Evolutionary conservation across 30 jellyfish, hydroid and myxozoan species (phyloP), one percentile per base, ranked within the genome.

Genomic region (Aurelia sp.): DNA sequence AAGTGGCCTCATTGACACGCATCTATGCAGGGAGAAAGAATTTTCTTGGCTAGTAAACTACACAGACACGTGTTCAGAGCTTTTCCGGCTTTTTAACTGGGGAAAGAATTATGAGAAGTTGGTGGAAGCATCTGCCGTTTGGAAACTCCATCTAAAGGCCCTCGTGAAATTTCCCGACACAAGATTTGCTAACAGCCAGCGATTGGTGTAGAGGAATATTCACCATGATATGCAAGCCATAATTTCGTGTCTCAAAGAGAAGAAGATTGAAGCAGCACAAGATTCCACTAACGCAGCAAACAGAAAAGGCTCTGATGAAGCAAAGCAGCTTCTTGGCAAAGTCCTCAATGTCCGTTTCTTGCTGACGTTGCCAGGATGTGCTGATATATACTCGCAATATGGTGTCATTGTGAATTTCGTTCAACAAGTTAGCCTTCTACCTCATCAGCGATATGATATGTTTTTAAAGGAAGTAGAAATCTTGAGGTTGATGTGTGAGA

Each of bases 151-250:
- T 70, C 27, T 70, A 70, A 70, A 70, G 62, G 80, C 60, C 20
- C 80, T 70, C 30, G 80, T 70, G 23, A 70, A 70, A 37, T 70
- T 70, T 40, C 33, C 80, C 30, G 62, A 70, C 60, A 70, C 80
- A 16, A 58, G 67, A 58, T 58, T 58, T 58, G 67, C 67, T 58
- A 58, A 58, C 30, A 58, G 67, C 67, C 12, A 23, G 30, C 76
- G 76, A 2, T 65, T 65, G 50, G 76, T 65, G 70, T 35, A 71
- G 74, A 71, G 35, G 10, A 71, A 71, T 71, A 40, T 71, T 66
- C 82, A 71, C 50, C 66, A 71, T 71, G 82, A 71, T 50, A 40
- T 71, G 82, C 82, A 71, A 40, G 82, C 82, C 12, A 40, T 11
- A 50, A n/a, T 71, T 35, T 17, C 74, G 66, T 71, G 82, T 50